phyloP scores from a whole-genome alignment of 2,113 vertebrate genomes.

The Cygnus buccinator region DNA sequence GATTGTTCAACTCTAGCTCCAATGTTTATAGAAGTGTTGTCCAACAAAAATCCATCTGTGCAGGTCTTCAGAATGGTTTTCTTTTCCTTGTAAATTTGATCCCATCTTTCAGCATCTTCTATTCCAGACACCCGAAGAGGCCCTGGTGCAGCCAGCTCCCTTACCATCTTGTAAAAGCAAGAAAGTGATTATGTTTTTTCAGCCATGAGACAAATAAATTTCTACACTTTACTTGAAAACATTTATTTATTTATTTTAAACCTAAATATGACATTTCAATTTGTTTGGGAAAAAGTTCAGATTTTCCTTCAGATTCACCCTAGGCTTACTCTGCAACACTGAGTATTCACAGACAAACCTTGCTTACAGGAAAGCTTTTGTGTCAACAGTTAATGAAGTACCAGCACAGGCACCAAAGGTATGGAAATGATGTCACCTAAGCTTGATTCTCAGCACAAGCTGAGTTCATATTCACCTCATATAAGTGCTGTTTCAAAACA shows the following conservation, averaged over 20 bases:
- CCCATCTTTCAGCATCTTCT: background rate
- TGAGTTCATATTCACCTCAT: background rate
- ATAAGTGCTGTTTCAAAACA: background rate
- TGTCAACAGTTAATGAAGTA: background rate
- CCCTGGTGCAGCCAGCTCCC: background rate
- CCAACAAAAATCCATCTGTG: background rate
- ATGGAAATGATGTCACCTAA: background rate
- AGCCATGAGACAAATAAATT: background rate
- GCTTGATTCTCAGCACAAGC: background rate
- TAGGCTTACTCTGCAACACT: background rate
- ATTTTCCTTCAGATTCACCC: background rate
- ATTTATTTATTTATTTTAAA: background rate
- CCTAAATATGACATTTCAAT: background rate
- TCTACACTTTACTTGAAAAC: background rate
- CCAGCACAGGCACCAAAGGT: background rate
- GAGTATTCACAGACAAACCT: background rate
- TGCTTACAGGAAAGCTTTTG: background rate
- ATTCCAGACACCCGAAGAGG: background rate
- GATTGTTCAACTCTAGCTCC: background rate
- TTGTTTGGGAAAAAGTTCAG: background rate
- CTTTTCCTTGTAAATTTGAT: background rate
- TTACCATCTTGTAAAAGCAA: background rate
- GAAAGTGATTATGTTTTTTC: background rate
- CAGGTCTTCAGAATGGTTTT: background rate
- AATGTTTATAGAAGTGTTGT: background rate